Conservation (phyloP, 30 jellyfish, hydroid and myxozoan genomes). For the Aurelia sp. region DNA sequence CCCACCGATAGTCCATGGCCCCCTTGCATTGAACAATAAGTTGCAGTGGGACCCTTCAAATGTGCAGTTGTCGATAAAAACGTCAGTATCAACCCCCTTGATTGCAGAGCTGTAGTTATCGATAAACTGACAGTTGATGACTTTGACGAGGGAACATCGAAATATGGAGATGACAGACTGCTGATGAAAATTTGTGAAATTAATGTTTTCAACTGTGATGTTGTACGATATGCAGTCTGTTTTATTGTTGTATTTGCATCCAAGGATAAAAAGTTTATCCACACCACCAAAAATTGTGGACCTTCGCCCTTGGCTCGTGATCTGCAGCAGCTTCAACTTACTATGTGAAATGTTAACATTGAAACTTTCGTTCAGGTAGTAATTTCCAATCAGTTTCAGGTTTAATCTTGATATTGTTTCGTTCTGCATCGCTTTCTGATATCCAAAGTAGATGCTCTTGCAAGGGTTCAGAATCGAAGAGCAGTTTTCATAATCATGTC, state of each 20-base stretch:
- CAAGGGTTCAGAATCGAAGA: conserved; percentile 14
- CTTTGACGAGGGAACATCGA: background rate
- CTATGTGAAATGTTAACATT: background rate
- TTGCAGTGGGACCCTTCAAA: conserved; percentile 1
- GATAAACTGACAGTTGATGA: conserved; percentile 3
- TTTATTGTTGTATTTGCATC: background rate
- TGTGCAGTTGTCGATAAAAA: conserved; percentile 1
- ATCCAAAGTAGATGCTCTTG: conserved; percentile 22
- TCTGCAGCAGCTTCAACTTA: background rate
- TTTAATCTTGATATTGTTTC: background rate
- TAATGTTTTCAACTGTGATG: conserved; percentile 14
- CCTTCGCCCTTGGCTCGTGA: background rate
- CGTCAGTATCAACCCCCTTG: conserved; percentile 14
- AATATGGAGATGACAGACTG: background rate
- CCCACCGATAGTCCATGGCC: conserved; percentile 17
- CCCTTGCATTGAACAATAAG: background rate
- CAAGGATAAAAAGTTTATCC: background rate
- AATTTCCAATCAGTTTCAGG: conserved; percentile 16
- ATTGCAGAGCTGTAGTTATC: conserved; percentile 20
- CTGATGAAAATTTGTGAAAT: background rate
- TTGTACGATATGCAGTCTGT: conserved; percentile 6
- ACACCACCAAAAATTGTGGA: conserved; percentile 25
- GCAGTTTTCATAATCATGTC: conserved; percentile 29
- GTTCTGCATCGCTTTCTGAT: conserved; percentile 18
- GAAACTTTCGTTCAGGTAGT: conserved; percentile 1